Conservation (phyloP, 2,888 invertebrate genomes). For the Hirudinaria manillensis region DNA sequence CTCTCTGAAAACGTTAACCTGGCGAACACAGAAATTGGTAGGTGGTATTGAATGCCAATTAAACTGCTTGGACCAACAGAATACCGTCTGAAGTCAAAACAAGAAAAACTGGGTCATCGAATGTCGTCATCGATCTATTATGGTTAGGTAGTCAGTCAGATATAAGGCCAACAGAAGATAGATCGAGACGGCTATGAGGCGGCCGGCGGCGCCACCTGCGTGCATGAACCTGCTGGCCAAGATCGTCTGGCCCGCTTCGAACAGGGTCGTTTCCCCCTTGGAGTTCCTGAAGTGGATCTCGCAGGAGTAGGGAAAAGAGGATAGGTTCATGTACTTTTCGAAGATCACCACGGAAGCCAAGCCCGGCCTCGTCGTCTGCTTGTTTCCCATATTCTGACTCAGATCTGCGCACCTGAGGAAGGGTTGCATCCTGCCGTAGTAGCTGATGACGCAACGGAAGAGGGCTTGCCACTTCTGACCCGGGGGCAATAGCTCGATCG, state of each 20-base stretch:
- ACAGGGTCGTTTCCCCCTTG: no score
- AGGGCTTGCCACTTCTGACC: constrained; percentile 14
- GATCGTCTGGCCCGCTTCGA: no score
- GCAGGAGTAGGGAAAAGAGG: constrained; percentile 4
- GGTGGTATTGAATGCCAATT: no score
- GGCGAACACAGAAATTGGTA: no score
- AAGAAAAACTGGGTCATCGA: no score
- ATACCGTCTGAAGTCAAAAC: no score
- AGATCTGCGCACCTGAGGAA: constrained; percentile 15
- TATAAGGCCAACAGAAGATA: no score
- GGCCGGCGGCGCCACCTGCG: background rate
- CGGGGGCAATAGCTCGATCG: background rate
- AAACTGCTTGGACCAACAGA: no score
- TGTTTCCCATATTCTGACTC: background rate
- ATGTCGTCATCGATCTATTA: no score
- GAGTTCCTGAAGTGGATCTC: constrained; percentile 12
- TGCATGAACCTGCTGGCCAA: background rate
- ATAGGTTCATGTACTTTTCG: constrained; percentile 21
- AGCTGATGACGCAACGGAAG: constrained; percentile 12
- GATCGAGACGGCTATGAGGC: no score
- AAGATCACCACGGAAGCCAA: background rate
- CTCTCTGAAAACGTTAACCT: no score
- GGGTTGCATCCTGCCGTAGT: constrained; percentile 23
- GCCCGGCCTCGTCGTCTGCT: background rate
- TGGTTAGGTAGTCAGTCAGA: no score